A percentile compares a stretch with the other conserved stretches of the same genome.
Evolutionary conservation across 2,113 vertebrate genomes (phyloP).

Genomic region (Microtus ochrogaster): DNA sequence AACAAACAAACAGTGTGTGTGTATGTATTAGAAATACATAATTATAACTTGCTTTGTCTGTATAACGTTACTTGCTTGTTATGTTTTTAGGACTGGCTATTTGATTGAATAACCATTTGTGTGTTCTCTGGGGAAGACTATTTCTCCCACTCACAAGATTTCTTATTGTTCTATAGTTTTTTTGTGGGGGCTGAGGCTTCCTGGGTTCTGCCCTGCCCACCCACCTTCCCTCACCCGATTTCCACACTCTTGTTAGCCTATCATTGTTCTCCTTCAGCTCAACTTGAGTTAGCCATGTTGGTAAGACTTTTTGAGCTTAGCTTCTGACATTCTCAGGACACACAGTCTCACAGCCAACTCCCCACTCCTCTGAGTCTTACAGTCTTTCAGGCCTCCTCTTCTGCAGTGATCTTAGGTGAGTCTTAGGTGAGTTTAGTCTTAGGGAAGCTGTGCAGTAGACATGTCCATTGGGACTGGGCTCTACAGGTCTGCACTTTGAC

Average conservation of each 20-base stretch:
- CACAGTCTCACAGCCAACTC: background rate
- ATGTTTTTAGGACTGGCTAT: background rate
- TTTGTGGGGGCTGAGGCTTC: background rate
- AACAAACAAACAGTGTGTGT: background rate
- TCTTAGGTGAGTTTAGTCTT: background rate
- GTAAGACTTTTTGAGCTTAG: background rate
- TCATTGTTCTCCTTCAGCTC: background rate
- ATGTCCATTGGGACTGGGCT: background rate
- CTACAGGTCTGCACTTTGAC: background rate
- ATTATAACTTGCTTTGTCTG: background rate
- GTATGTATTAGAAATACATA: background rate
- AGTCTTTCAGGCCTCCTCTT: background rate
- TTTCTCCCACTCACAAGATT: background rate
- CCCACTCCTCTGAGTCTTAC: background rate
- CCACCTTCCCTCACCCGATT: background rate
- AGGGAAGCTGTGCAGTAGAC: background rate
- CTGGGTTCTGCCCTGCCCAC: background rate
- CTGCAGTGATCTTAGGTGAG: background rate
- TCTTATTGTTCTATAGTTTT: background rate
- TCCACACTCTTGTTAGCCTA: background rate
- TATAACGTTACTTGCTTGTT: no score
- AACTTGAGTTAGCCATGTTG: background rate
- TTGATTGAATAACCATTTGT: background rate
- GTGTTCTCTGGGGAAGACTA: background rate
- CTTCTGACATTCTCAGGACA: background rate